Base-by-base conservation (phyloP, 2,888 invertebrate genomes). In the Diaperis boleti region DNA sequence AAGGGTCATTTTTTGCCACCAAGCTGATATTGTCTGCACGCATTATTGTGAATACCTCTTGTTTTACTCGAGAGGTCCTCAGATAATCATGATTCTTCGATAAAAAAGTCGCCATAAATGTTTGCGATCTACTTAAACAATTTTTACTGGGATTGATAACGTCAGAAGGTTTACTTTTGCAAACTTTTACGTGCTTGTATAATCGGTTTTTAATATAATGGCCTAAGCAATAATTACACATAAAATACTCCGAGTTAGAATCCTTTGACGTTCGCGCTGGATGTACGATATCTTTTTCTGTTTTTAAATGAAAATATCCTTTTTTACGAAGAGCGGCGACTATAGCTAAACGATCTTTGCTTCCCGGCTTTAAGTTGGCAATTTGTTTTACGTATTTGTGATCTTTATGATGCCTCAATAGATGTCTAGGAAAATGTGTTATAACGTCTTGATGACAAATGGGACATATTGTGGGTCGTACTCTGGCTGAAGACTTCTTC, bases 281-380 rank as follows among this genome's bases (percentile, higher is more conserved):
- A 15, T 31, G 3, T 7, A 31, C 14, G 15, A 29, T 13, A 31
- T 15, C 5, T 31, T 47, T 47, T 47, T 47, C 47, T 2, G 13
- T 47, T 10, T 47, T 47, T 31, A 47, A 15, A 47, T 31, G 15
- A 14, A 47, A 47, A 22, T 47, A 47, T 8, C 47, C 47, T 47
- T 47, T 29, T 15, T 47, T 47, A 31, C 47, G 11, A 11, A 47
- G 26, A 3, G 47, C n/a, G 7, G 31, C 13, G 15, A 47, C 5
- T 15, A 29, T 14, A 14, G 18, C n/a, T 47, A 47, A 29, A 29
- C 47, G 47, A 31, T 47, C 47, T 31, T 47, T 47, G 26, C 31
- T 3, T 11, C 13, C 5, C 5, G 44, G 29, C 6, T 4, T 7
- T 7, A 15, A 14, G 8, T n/a, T 31, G n/a, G 8, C 10, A 5